Evolutionary conservation across 2,113 vertebrate species (phyloP), one percentile per base, ranked within the genome.

Genomic region (Cathartes aura): DNA sequence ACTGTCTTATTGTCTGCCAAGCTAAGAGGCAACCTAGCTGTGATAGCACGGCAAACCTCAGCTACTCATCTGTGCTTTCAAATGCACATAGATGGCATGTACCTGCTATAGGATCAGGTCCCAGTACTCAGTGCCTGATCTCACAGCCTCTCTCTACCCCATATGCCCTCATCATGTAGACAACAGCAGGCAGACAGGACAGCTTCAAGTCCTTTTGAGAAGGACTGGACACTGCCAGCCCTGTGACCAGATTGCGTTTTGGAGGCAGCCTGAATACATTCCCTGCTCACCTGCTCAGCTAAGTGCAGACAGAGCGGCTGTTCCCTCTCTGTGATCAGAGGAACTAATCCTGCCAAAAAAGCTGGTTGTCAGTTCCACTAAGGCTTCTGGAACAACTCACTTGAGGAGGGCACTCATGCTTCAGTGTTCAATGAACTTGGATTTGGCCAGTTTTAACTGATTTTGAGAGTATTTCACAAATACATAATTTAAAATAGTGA

Each of bases 271-370:
- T 89, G 80, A 60, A 66, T 45, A 55, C 55, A 29, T 62, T 89
- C 63, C 40, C 55, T 45, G 59, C 93, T 96, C 94, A 93, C 89
- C 86, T 96, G 86, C 75, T 92, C 45, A 40, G 40, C 48, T 79
- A 42, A 95, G 79, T 45, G 58, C 74, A 88, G 85, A 40, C 74
- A 53, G 43, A 47, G n/a, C 0, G 9, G 59, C 82, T 93, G 55
- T 34, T 90, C 72, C 42, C 59, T 89, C 67, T 74, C 72, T 78
- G 62, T 73, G 72, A 90, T 87, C 67, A 95, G 71, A 86, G 75
- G 85, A 94, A 45, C 32, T 96, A 88, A 94, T 96, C 79, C 92
- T 83, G 67, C 22, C 80, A 76, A 63, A 93, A 93, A 82, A 84
- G 71, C 89, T 82, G 62, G 16, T 38, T 92, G 60, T 89, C 82